These are phyloP conservation scores for Tragopan temminckii DNA, from an alignment of 2,797 vertebrate genomes.

Conservation along the genomic window DNA sequence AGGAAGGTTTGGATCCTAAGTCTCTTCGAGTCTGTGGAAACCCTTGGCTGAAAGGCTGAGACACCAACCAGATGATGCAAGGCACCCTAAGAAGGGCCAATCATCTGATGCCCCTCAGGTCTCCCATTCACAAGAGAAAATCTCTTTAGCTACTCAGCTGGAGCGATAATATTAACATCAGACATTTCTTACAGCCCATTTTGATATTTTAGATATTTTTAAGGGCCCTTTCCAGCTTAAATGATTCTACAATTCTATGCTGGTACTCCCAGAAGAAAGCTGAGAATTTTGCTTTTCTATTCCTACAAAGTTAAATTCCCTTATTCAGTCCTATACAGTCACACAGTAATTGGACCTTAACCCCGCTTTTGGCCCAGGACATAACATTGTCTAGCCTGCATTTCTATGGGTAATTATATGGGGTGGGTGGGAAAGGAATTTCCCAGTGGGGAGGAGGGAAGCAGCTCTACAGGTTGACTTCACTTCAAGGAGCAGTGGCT, in stretches of 20 bases:
- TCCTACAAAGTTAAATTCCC: background rate
- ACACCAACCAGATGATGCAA: background rate
- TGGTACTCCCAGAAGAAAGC: background rate
- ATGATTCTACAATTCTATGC: background rate
- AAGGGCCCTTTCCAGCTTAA: too few relatives aligned
- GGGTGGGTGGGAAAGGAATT: background rate
- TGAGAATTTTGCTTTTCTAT: background rate
- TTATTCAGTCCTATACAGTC: background rate
- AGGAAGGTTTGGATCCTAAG: background rate
- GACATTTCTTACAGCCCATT: background rate
- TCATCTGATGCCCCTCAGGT: background rate
- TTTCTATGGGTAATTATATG: background rate
- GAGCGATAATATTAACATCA: background rate
- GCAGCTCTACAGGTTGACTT: constrained; percentile 1
- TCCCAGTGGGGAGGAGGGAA: background rate
- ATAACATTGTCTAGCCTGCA: background rate
- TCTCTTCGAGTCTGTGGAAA: background rate
- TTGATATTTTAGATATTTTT: background rate
- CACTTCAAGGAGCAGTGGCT: background rate
- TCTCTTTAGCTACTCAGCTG: background rate
- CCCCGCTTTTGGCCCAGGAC: background rate
- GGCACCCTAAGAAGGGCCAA: background rate
- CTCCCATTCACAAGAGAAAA: background rate
- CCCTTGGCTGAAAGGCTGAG: background rate
- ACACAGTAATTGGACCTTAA: background rate